phyloP scores from a whole-genome alignment of 1,140 invertebrate genomes.

The Phymastichus coffea region DNA sequence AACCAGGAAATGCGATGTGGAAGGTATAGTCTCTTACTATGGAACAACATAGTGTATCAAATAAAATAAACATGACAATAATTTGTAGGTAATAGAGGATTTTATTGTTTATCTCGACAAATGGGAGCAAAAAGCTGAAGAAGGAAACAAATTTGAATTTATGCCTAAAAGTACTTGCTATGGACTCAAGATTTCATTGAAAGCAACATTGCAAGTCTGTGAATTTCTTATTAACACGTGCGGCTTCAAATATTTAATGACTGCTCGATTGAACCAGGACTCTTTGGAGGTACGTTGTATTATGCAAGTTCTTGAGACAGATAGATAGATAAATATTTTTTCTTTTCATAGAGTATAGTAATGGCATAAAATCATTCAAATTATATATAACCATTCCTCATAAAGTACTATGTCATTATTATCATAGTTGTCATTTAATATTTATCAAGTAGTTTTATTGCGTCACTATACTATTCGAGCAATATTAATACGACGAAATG shows the following conservation, averaged over 20 bases:
- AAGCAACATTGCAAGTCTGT: conserved; percentile 4
- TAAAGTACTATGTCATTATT: too few species aligned
- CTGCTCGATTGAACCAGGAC: conserved; percentile 12
- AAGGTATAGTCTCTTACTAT: too few species aligned
- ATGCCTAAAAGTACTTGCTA: background rate
- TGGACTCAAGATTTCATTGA: background rate
- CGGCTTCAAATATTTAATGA: conserved; percentile 19
- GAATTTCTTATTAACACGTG: conserved; percentile 9
- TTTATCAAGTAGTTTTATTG: too few species aligned
- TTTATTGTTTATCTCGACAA: too few species aligned
- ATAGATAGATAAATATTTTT: too few species aligned
- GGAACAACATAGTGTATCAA: background rate
- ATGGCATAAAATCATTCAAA: too few species aligned
- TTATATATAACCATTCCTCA: too few species aligned
- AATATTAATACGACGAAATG: too few species aligned
- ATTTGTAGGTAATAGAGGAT: background rate
- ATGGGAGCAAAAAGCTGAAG: too few species aligned
- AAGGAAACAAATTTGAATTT: background rate
- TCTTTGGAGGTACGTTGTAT: background rate
- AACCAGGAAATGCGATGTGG: conserved; percentile 7
- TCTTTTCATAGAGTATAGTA: too few species aligned
- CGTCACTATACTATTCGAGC: too few species aligned
- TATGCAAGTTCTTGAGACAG: too few species aligned
- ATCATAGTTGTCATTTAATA: background rate
- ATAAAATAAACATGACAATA: background rate